These are phyloP conservation scores for Glandiceps talaboti DNA, from an alignment of 53 echinoderm and acorn worm genomes.

Conservation along the genomic window DNA sequence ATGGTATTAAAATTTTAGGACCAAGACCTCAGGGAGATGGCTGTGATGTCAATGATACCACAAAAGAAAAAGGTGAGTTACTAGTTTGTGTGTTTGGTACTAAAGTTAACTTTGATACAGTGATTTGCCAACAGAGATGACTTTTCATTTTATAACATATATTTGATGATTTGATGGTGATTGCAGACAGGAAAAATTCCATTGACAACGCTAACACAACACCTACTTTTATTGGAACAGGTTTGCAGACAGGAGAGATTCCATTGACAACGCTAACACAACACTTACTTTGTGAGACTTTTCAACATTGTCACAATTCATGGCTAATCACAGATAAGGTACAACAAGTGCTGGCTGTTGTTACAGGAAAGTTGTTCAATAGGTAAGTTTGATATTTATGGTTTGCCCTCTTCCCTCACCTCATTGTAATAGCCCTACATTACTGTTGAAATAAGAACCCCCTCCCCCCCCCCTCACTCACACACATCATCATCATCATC, in stretches of 20 bases:
- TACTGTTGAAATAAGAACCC: too few species aligned
- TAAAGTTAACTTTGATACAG: too few species aligned
- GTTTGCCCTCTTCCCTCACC: too few species aligned
- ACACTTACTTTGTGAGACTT: conserved; percentile 22
- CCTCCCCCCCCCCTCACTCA: too few species aligned
- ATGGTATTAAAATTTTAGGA: conserved; percentile 6
- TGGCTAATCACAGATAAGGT: conserved; percentile 37
- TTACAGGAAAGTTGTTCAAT: conserved; percentile 27
- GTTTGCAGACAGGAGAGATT: neutral
- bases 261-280: neutral
- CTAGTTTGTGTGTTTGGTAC: neutral
- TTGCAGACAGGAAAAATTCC: neutral
- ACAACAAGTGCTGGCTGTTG: conserved; percentile 12
- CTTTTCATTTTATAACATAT: too few species aligned
- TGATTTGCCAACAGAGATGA: too few species aligned
- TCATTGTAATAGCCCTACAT: too few species aligned
- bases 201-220: neutral
- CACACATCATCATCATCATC: too few species aligned
- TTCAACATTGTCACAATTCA: conserved; percentile 18
- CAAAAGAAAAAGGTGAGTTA: neutral
- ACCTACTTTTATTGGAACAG: conserved; percentile 10
- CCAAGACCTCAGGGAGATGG: conserved; percentile 40
- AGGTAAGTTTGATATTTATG: too few species aligned
- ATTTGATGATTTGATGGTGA: too few species aligned
- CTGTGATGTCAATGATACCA: conserved; percentile 19